Conservation (phyloP, 2,113 vertebrate genomes). For the Esox niger region DNA sequence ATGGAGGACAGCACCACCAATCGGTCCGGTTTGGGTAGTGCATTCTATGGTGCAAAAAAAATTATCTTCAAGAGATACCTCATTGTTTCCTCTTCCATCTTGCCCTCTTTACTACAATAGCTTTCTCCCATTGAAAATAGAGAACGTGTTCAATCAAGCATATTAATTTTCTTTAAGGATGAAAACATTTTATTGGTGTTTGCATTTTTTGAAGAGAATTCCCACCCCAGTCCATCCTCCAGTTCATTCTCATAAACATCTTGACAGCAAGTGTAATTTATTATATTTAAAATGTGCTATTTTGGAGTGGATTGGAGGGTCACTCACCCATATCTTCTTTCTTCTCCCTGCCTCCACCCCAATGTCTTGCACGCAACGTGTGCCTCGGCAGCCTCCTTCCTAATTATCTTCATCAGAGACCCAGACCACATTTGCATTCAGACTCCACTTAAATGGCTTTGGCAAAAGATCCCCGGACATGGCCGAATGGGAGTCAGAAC, state of each 20-base stretch:
- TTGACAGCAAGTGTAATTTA: too few relatives aligned
- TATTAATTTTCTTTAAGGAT: too few relatives aligned
- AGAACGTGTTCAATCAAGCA: too few relatives aligned
- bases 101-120: not conserved
- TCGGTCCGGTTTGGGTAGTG: conserved; percentile 25
- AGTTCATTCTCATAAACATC: too few relatives aligned
- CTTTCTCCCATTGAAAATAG: too few relatives aligned
- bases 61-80: too few relatives aligned
- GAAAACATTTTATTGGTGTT: too few relatives aligned
- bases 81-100: not conserved
- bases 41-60: not conserved
- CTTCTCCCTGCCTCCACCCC: not conserved
- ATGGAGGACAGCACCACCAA: conserved; percentile 65
- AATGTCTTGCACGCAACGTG: not conserved
- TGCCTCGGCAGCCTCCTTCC: conserved; percentile 18
- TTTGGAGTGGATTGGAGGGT: too few relatives aligned
- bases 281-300: too few relatives aligned
- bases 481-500: conserved; percentile 61
- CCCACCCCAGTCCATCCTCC: too few relatives aligned
- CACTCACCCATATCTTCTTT: not conserved
- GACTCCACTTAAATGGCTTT: conserved; percentile 51
- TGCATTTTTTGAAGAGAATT: too few relatives aligned
- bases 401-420: conserved; percentile 29
- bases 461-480: conserved; percentile 50
- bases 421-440: conserved; percentile 47